phyloP scores from a whole-genome alignment of 2,113 vertebrate genomes.

The Myiopsitta monachus region DNA sequence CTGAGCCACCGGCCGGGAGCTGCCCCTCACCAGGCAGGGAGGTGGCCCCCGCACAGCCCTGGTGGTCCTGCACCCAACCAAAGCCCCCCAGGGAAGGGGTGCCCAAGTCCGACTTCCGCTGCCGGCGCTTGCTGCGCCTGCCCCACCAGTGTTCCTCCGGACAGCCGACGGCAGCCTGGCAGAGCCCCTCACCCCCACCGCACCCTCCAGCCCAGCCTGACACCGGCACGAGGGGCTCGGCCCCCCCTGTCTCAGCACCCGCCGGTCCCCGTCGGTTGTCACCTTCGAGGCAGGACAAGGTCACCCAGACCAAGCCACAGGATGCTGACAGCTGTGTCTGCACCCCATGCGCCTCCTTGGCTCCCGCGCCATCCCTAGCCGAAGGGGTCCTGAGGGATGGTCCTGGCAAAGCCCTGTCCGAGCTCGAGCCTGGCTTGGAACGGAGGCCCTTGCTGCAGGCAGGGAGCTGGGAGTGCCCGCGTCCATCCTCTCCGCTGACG shows the following conservation, averaged over 20 bases:
- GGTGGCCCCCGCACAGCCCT: neutral
- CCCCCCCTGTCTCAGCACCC: fast-evolving
- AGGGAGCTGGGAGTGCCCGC: neutral
- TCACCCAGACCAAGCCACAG: neutral
- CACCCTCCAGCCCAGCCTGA: too few species aligned
- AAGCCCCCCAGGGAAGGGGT: fast-evolving
- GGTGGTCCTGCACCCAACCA: neutral
- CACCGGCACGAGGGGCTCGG: fast-evolving
- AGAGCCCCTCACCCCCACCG: fast-evolving
- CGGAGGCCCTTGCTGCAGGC: neutral
- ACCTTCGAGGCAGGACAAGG: neutral
- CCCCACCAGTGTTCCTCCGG: neutral
- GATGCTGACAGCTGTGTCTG: neutral
- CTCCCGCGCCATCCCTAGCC: neutral
- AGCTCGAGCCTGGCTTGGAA: fast-evolving
- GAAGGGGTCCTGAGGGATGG: too few species aligned
- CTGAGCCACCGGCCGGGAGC: fast-evolving
- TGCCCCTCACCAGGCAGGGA: neutral
- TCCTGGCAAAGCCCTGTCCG: neutral
- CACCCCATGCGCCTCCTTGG: neutral
- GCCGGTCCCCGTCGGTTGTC: fast-evolving
- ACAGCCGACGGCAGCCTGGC: neutral
- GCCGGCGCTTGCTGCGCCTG: neutral
- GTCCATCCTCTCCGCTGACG: fast-evolving
- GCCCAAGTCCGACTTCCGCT: neutral